A percentile compares a stretch with the other conserved stretches of the same genome.
phyloP scores from a whole-genome alignment of 2,797 vertebrate genomes.

The Malacoraja senta region DNA sequence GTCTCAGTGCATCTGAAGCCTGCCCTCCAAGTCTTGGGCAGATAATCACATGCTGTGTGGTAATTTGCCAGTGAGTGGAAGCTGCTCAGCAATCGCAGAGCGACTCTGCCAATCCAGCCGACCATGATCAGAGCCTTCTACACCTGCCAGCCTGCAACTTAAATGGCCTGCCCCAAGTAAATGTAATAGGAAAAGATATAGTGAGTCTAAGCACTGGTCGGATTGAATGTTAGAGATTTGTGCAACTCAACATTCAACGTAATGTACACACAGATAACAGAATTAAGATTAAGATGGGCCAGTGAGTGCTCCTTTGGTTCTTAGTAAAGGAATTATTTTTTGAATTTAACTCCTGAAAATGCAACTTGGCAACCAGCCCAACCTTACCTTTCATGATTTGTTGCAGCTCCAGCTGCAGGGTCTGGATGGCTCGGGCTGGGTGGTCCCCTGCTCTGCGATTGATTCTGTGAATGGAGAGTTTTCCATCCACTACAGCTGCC shows the following conservation, averaged over 20 bases:
- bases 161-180: no score
- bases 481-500: slow-evolving; percentile 82
- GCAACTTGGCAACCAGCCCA: slow-evolving; percentile 43
- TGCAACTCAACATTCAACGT: neutral
- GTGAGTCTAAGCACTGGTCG: no score
- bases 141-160: no score
- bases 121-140: no score
- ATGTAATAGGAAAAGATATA: neutral
- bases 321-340: neutral
- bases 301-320: neutral
- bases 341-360: no score
- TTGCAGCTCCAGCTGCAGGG: slow-evolving; percentile 95
- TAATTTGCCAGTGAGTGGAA: no score
- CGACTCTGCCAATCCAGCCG: no score
- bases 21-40: no score
- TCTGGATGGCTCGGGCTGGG: slow-evolving; percentile 85
- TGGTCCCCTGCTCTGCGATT: slow-evolving; percentile 83
- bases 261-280: neutral
- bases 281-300: neutral
- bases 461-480: slow-evolving; percentile 92
- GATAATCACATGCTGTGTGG: no score
- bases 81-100: no score
- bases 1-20: no score
- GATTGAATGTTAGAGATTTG: neutral
- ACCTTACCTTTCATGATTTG: slow-evolving; percentile 88